Evolutionary conservation across 2,797 vertebrate species (phyloP).

Genomic region (Erethizon dorsatum): DNA sequence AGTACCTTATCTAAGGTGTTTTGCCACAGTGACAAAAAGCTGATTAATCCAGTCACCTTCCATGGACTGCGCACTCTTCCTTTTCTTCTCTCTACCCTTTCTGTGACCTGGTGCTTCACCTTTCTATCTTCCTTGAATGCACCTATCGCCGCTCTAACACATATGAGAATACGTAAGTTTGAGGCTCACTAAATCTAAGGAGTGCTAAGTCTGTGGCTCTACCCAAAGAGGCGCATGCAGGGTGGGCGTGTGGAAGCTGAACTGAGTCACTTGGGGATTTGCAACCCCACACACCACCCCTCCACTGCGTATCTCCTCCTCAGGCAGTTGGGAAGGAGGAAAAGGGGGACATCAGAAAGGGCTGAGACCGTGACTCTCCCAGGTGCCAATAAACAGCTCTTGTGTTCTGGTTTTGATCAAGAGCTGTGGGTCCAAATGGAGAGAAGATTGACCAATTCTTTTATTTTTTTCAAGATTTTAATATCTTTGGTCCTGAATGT

Average conservation of each 20-base stretch:
- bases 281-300: neutral
- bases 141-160: neutral
- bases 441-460: neutral
- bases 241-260: neutral
- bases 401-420: neutral
- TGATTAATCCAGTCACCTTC: neutral
- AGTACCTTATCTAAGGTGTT: neutral
- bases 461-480: neutral
- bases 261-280: neutral
- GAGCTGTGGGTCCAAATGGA: neutral
- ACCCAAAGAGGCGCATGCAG: neutral
- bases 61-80: neutral
- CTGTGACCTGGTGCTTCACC: neutral
- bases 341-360: neutral
- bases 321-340: neutral
- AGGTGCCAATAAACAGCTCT: neutral
- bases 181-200: neutral
- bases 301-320: neutral
- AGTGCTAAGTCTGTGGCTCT: neutral
- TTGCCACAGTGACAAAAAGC: neutral
- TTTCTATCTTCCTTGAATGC: neutral
- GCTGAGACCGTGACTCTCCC: neutral
- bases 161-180: no score
- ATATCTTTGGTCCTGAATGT: neutral
- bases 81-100: neutral